Base-by-base conservation (phyloP, 1,140 invertebrate species). In the Parasteatoda tepidariorum region DNA sequence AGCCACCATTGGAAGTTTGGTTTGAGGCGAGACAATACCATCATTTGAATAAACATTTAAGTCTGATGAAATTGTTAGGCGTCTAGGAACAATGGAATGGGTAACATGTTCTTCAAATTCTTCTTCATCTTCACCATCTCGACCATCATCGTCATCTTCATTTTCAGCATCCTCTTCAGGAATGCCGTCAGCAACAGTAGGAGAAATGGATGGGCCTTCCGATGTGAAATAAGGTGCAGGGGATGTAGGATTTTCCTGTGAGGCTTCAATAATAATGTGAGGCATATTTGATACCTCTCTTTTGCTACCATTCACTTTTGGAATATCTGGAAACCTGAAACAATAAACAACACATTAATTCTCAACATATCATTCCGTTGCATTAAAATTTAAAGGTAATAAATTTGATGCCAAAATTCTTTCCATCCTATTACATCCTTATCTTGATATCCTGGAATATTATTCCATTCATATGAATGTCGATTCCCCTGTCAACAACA, bases 181-280 rank as follows among this genome's bases (percentile, higher is more conserved):
- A 24, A 74, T 73, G 15, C 41, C 68, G 15, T 71, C 66, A 5
- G 34, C 34, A 4, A 54, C 79, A 26, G 68, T 24, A 22, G 82
- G 71, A 48, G 59, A 33, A 15, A 66, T 54, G 13, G 34, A 24
- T 61, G 55, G 54, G 2, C 38, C 48, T n/a, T 74, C 82, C 9
- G 59, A 68, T 3, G 78, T 9, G 26, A 85, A 83, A 66, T 82
- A 61, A 9, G 70, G 78, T 7, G 84, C 54, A 24, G 61, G 61
- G 4, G 74, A 64, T n/a, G n/a, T 18, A 2, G 67, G 30, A 24
- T 28, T 68, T 22, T 84, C 82, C 48, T 82, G 66, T 0, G 79
- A 82, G 3, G 79, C 66, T 71, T 82, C 81, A 6, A 83, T 83
- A 28, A 83, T 74, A 34, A 83, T 83, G 24, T 83, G 81, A 18